A percentile compares a stretch with the other conserved stretches of the same genome.
Evolutionary conservation across 1,140 invertebrate species (phyloP).

Genomic region (Latrodectus geometricus): DNA sequence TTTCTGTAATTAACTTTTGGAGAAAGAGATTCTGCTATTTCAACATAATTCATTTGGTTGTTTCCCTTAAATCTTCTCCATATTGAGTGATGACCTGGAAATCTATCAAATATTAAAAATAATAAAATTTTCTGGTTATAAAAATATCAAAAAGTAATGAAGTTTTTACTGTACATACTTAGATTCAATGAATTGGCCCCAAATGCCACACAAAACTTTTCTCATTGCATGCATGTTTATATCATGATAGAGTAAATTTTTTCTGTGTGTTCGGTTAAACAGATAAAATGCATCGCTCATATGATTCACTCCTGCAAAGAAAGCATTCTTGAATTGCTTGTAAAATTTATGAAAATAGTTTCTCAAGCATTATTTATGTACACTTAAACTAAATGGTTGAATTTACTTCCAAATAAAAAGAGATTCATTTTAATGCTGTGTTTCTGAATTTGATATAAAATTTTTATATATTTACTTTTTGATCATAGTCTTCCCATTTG

Average conservation of each 20-base stretch:
- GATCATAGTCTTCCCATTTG: too few species aligned
- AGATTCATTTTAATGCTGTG: too few species aligned
- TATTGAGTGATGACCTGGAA: neutral
- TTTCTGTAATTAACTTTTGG: constrained; percentile 23
- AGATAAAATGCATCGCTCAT: constrained; percentile 14
- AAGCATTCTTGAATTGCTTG: neutral
- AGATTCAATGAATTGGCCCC: constrained; percentile 28
- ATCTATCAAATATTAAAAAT: neutral
- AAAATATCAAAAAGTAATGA: neutral
- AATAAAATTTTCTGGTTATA: neutral
- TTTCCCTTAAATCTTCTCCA: constrained; percentile 17
- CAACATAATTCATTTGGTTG: constrained; percentile 17
- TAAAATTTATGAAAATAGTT: too few species aligned
- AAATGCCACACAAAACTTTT: constrained; percentile 17
- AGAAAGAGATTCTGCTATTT: constrained; percentile 9
- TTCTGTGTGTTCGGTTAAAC: neutral
- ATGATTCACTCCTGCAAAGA: constrained; percentile 17
- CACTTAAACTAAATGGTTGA: too few species aligned
- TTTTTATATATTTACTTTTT: too few species aligned
- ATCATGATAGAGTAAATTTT: neutral
- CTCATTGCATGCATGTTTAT: neutral
- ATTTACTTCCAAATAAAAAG: too few species aligned
- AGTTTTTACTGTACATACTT: constrained; percentile 6
- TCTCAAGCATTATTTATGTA: too few species aligned
- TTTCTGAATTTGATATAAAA: too few species aligned